phyloP scores from a whole-genome alignment of 37 sponge, comb jelly and placozoan genomes.

The Bolinopsis microptera region DNA sequence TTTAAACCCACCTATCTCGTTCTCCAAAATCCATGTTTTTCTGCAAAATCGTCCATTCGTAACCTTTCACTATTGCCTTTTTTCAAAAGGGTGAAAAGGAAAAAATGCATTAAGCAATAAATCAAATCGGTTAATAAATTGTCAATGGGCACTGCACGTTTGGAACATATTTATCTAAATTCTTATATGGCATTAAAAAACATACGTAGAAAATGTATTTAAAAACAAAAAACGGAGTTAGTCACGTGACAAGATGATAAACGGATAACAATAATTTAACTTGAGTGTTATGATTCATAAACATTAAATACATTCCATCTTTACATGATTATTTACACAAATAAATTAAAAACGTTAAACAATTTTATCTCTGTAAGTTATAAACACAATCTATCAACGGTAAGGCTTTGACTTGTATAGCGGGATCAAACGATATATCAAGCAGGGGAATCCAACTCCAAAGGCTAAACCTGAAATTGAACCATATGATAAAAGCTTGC shows the following conservation, averaged over 20 bases:
- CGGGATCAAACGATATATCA: constrained; percentile 28
- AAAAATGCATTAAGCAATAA: no score
- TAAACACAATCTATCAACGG: no score
- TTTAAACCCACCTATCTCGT: no score
- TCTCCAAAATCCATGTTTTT: no score
- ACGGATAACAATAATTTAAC: neutral
- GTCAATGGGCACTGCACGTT: no score
- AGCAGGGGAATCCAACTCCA: constrained; percentile 47
- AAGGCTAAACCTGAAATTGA: constrained; percentile 60
- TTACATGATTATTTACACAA: neutral
- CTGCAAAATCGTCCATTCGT: no score
- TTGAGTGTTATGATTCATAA: no score
- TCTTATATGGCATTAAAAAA: neutral
- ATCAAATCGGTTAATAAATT: no score
- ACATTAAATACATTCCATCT: no score
- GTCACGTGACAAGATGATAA: neutral
- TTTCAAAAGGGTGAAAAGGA: no score
- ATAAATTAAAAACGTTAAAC: neutral
- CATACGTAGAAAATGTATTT: neutral
- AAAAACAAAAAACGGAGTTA: neutral
- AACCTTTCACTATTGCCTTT: no score
- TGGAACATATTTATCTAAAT: neutral
- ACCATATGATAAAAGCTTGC: no score
- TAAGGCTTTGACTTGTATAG: constrained; percentile 14
- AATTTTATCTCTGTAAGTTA: neutral